A percentile compares a stretch with the other conserved stretches of the same genome.
Evolutionary conservation across 2,888 invertebrate genomes (phyloP).

Genomic region (Tuta absoluta): DNA sequence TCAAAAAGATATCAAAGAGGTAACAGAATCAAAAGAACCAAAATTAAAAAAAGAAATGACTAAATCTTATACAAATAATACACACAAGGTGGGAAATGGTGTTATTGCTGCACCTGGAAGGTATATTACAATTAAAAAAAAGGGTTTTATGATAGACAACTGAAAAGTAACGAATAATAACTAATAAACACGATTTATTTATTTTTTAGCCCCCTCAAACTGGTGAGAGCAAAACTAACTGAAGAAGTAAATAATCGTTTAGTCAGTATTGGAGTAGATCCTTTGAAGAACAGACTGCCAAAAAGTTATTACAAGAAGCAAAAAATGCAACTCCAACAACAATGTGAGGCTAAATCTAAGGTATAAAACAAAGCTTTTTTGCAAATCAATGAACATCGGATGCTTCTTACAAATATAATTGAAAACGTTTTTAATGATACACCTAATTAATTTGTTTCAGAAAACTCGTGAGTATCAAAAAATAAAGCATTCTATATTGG

Average conservation of each 20-base stretch:
- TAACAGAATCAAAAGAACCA: constrained; percentile 26
- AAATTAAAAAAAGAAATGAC: constrained; percentile 35
- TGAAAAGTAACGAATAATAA: constrained; percentile 5
- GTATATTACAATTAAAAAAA: constrained; percentile 30
- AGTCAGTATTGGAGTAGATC: constrained; percentile 83
- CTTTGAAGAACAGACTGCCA: constrained; percentile 82
- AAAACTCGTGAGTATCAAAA: constrained; percentile 74
- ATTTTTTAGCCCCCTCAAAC: constrained; percentile 59
- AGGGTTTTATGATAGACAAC: not conserved
- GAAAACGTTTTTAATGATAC: constrained; percentile 20
- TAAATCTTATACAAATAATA: constrained; percentile 30
- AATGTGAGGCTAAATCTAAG: constrained; percentile 80
- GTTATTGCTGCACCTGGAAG: constrained; percentile 39
- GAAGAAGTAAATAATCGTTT: constrained; percentile 80
- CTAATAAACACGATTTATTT: constrained; percentile 34
- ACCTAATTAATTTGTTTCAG: constrained; percentile 56
- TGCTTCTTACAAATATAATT: too few relatives aligned
- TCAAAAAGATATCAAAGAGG: constrained; percentile 22
- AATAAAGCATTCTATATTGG: constrained; percentile 67
- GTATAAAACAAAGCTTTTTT: constrained; percentile 52
- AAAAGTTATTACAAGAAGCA: constrained; percentile 80
- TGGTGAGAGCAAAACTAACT: constrained; percentile 69
- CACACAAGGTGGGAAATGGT: constrained; percentile 33
- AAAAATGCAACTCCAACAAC: constrained; percentile 79
- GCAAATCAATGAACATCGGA: not conserved